Base-by-base conservation (phyloP, 1,140 invertebrate species). In the Anastatus disparis region DNA sequence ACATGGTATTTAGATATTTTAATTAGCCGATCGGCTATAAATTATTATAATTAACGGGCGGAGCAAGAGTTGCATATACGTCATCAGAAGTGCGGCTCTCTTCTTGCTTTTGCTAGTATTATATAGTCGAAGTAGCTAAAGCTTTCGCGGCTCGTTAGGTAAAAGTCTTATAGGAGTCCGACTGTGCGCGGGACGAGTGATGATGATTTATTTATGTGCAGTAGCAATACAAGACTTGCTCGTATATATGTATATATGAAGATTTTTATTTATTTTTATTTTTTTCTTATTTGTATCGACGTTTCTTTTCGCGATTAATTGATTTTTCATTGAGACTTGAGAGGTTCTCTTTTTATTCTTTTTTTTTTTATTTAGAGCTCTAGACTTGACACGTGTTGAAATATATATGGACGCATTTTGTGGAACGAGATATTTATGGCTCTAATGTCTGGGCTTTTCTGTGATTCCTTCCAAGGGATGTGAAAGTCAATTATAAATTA, bases 1-100 rank as follows among this genome's bases (percentile, higher is more conserved):
- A n/a, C 71, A 76, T 76, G 71, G 74, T 80, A 82, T 83, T 84
- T 84, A 77, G 81, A 84, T 83, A 84, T 84, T 84, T 84, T 84
- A 84, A 85, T 84, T 83, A 83, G 78, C 75, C 75, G 72, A 79
- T 80, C 66, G 77, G 76, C 78, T 74, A 83, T 82, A 84, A 84
- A 84, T 84, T 85, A 85, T 82, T 79, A 80, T 83, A 81, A 84
- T 84, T 76, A 75, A 76, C 40, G 74, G 66, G 58, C 64, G 52
- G 64, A 46, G 56, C 69, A 38, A 48, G 53, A 42, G 53, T 74
- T 42, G 52, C 48, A 63, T 68, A 65, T 71, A 53, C 55, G 66
- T 52, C 68, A 71, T 53, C 67, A 46, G 38, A 22, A 17, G 26
- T n/a, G 31, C 59, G 22, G 35, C 38, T n/a, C n/a, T n/a, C n/a